Conservation (phyloP, 2,888 invertebrate species). For the Synergus itoensis region DNA sequence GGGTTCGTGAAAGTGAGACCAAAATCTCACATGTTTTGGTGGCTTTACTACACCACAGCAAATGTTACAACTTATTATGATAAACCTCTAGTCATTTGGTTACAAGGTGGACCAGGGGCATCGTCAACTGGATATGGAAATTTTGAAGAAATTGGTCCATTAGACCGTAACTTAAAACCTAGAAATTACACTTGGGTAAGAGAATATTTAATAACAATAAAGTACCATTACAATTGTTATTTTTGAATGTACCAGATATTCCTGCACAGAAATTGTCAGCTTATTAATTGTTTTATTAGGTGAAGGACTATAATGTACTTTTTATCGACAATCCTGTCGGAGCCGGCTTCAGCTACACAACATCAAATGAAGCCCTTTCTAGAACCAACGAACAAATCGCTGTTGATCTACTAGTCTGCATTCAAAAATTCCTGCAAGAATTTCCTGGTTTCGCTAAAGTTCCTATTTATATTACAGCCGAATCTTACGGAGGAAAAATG, state of each 20-base stretch:
- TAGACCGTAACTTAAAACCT: constrained; percentile 78
- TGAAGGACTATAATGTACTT: constrained; percentile 88
- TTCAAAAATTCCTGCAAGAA: constrained; percentile 84
- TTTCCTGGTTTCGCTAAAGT: constrained; percentile 86
- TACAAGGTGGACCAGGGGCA: constrained; percentile 81
- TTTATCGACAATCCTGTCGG: constrained; percentile 96
- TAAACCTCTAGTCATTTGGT: constrained; percentile 79
- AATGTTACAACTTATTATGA: constrained; percentile 56
- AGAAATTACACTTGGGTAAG: constrained; percentile 81
- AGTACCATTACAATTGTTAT: neutral
- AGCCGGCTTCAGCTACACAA: constrained; percentile 91
- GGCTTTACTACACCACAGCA: constrained; percentile 78
- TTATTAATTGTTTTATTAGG: constrained; percentile 76
- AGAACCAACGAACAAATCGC: constrained; percentile 84
- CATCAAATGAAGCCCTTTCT: constrained; percentile 79
- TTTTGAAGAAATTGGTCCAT: constrained; percentile 81
- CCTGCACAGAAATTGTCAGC: neutral
- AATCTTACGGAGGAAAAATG: constrained; percentile 97
- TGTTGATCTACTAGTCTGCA: constrained; percentile 86
- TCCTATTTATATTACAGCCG: constrained; percentile 91
- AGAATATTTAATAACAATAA: neutral
- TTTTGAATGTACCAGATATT: neutral
- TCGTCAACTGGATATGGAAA: constrained; percentile 82
- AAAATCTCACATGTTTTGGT: constrained; percentile 80
- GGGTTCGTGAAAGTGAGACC: constrained; percentile 78